These are phyloP conservation scores for Sepioteuthis lessoniana DNA, from an alignment of 2,888 invertebrate genomes.

Conservation along the genomic window DNA sequence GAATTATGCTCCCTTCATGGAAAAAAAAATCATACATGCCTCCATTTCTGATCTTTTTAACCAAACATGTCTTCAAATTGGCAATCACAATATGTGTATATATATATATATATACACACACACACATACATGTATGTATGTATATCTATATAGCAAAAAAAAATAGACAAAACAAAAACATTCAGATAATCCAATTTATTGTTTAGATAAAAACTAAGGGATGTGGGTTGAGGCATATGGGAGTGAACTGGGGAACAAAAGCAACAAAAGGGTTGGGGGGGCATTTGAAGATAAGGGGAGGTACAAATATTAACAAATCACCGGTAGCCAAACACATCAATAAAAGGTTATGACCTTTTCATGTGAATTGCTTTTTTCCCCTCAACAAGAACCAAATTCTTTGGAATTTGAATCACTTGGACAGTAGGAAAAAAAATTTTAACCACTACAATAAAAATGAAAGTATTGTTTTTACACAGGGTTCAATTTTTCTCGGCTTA, in stretches of 20 bases:
- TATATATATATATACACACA: background rate
- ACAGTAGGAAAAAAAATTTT: too few relatives aligned
- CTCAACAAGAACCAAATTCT: too few relatives aligned
- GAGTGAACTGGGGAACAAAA: background rate
- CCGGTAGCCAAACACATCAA: background rate
- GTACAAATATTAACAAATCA: background rate
- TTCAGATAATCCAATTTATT: constrained; percentile 5
- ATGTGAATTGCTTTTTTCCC: too few relatives aligned
- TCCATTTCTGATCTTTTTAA: background rate
- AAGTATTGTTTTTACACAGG: too few relatives aligned
- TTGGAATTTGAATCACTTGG: too few relatives aligned
- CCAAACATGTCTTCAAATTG: too few relatives aligned
- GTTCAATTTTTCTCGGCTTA: too few relatives aligned
- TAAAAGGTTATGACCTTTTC: too few relatives aligned
- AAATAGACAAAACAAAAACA: background rate
- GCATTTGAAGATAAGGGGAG: background rate
- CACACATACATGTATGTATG: background rate
- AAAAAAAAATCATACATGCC: background rate
- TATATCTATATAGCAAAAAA: background rate
- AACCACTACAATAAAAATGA: too few relatives aligned
- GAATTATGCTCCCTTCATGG: background rate
- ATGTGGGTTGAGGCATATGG: too few relatives aligned
- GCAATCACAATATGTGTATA: background rate
- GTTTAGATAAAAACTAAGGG: background rate
- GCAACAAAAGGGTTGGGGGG: too few relatives aligned